Percentiles rank a stretch among this genome's conserved stretches.
phyloP scores from a whole-genome alignment of 2,888 invertebrate genomes.

The Tenthredo scrophulariae region DNA sequence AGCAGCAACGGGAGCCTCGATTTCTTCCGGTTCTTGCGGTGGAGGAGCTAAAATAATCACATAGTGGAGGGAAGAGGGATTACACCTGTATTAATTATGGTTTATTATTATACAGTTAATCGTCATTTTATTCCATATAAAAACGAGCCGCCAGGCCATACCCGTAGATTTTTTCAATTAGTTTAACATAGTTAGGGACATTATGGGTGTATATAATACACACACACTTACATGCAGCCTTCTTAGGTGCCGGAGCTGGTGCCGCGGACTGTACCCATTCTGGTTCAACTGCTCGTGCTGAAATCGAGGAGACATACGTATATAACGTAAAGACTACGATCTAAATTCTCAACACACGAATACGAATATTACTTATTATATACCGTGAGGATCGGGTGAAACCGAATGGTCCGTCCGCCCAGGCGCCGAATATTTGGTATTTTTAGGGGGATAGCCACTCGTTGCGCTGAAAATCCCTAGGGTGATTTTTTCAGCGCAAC shows the following conservation, averaged over 20 bases:
- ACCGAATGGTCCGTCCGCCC: no score
- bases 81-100: no score
- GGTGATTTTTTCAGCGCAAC: no score
- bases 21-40: conserved; percentile 54
- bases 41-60: conserved; percentile 47
- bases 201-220: background rate
- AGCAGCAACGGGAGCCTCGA: background rate
- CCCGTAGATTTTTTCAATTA: no score
- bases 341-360: background rate
- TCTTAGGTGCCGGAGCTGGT: conserved; percentile 50
- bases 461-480: no score
- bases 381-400: no score
- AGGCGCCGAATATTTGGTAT: no score
- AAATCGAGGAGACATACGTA: conserved; percentile 61
- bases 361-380: background rate
- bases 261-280: conserved; percentile 55
- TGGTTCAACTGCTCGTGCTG: conserved; percentile 72
- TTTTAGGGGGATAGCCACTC: no score
- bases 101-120: no score
- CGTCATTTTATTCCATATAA: no score
- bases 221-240: conserved; percentile 55
- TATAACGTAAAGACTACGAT: conserved; percentile 7
- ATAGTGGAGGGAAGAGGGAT: background rate
- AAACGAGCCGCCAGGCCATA: no score
- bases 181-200: no score